Base-by-base conservation (phyloP, 2,888 invertebrate species). In the Cheiracanthium punctorium region DNA sequence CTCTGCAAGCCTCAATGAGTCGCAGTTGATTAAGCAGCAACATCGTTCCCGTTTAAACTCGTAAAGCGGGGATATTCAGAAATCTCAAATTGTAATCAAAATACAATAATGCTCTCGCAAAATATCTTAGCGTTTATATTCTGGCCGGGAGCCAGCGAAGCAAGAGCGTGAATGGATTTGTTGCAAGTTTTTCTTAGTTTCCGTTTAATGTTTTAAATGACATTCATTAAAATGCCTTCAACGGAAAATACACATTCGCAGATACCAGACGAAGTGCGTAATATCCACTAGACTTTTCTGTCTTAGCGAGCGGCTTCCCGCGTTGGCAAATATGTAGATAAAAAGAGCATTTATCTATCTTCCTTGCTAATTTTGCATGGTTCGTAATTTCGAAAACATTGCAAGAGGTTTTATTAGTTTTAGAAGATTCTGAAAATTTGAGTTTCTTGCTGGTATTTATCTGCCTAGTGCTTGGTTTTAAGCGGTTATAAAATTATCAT, bases 161-260 rank as follows among this genome's bases (percentile, higher is more conserved):
- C 43, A 1, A 58, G 24, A 1, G 58, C 58, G 4, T 58, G 58
- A 58, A 24, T 58, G 58, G 24, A 24, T 58, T 58, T 58, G 58
- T 58, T n/a, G 24, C 24, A 2, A 2, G 58, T 58, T 58, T 58
- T 58, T 58, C 58, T 58, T 24, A 17, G 58, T 24, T 24, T 24
- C 58, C 58, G 24, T 58, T 58, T 58, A 58, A 58, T 58, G 20
- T 12, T 58, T 5, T 24, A 58, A 58, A 58, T 58, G 58, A 24
- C 58, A 58, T 58, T 58, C 58, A 58, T 58, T 58, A 58, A 24
- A 24, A 58, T 58, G 20, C 24, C 58, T 58, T 58, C 24, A 24
- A 58, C 20, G 24, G 58, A 58, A 58, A 24, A 58, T 58, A 58
- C 24, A 24, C 58, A 24, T 58, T 24, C 24, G 17, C 5, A 17